A percentile compares a stretch with the other conserved stretches of the same genome.
Evolutionary conservation across 2,797 vertebrate species (phyloP).

Genomic region (Bradypus variegatus): DNA sequence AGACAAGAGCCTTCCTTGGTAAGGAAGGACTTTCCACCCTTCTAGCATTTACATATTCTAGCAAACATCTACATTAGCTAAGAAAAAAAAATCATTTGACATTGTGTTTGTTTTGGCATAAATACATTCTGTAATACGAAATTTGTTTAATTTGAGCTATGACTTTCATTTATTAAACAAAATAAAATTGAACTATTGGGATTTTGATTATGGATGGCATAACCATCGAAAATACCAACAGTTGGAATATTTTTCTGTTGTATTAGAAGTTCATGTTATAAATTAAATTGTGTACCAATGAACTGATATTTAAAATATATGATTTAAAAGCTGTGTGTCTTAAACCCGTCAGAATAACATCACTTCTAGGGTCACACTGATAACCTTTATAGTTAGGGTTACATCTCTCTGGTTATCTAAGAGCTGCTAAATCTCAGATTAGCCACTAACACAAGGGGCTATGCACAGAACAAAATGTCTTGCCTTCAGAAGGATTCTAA

Average conservation of each 20-base stretch:
- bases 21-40: background rate
- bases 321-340: background rate
- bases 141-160: background rate
- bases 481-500: background rate
- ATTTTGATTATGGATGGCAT: background rate
- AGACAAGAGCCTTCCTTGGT: background rate
- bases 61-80: background rate
- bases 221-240: background rate
- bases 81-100: background rate
- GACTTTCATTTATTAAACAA: constrained; percentile 20
- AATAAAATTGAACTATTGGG: background rate
- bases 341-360: background rate
- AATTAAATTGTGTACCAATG: background rate
- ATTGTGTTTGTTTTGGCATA: background rate
- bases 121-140: background rate
- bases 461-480: background rate
- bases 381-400: background rate
- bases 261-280: constrained; percentile 14
- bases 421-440: background rate
- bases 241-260: background rate
- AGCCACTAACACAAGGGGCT: background rate
- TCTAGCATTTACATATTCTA: background rate
- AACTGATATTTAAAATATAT: background rate
- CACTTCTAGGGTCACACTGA: background rate
- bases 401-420: background rate